Conservation (phyloP, 2,888 invertebrate species). For the Homarus gammarus region DNA sequence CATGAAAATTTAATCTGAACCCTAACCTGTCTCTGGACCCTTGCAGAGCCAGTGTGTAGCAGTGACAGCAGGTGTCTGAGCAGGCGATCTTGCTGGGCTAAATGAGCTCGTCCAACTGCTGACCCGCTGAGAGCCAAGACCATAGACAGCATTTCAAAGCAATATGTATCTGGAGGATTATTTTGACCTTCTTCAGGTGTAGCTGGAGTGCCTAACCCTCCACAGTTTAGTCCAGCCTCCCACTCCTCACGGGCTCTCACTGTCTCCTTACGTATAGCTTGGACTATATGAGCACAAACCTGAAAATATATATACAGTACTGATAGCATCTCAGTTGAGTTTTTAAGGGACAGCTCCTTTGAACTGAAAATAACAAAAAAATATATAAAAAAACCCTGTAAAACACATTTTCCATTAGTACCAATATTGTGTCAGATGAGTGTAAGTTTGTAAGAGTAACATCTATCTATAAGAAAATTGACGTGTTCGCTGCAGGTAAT, state of each 20-base stretch:
- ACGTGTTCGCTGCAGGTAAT: too few species aligned
- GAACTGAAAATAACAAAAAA: too few species aligned
- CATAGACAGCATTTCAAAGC: slow-evolving; percentile 98
- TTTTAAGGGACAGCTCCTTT: too few species aligned
- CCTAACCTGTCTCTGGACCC: slow-evolving; percentile 93
- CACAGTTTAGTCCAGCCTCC: slow-evolving; percentile 84
- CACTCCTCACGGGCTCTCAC: slow-evolving; percentile 93
- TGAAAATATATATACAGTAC: slow-evolving; percentile 43
- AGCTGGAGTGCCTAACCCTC: slow-evolving; percentile 52
- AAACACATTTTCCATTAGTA: too few species aligned
- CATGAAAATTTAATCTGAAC: slow-evolving; percentile 41
- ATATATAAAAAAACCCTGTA: too few species aligned
- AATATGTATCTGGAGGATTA: slow-evolving; percentile 88
- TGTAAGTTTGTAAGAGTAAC: too few species aligned
- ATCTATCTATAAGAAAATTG: too few species aligned
- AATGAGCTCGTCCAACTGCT: slow-evolving; percentile 91
- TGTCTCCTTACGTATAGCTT: slow-evolving; percentile 94
- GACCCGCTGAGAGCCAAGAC: slow-evolving; percentile 96
- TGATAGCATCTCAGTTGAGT: too few species aligned
- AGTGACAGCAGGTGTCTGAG: slow-evolving; percentile 91
- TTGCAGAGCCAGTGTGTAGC: slow-evolving; percentile 94
- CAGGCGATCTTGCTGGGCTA: slow-evolving; percentile 92
- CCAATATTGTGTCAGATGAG: too few species aligned
- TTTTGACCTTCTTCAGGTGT: slow-evolving; percentile 71
- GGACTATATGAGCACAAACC: slow-evolving; percentile 80